Base-by-base conservation (phyloP, 2,888 invertebrate genomes). In the Zhuqinia jingwanae region DNA sequence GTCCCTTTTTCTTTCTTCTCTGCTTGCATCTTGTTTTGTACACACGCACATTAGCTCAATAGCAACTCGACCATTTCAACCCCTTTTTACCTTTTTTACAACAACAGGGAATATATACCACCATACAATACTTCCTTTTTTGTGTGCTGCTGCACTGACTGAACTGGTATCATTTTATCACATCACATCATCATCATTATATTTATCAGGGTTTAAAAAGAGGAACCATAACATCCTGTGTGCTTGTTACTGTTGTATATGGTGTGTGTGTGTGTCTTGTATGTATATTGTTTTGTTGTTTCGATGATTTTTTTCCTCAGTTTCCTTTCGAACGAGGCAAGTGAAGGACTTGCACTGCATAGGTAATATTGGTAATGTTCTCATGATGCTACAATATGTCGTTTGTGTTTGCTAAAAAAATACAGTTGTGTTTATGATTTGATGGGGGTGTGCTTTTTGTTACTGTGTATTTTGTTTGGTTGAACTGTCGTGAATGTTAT, bases 181-280 rank as follows among this genome's bases (percentile, higher is more conserved):
- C 22, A 50, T 77, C 75, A 15, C 77, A 58, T 77, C 60, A 60
- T 78, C 42, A 45, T 76, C 68, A 77, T 42, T 15, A n/a, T n/a
- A n/a, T n/a, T n/a, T n/a, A 45, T 58, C 17, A 75, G 11, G 50
- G 25, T 45, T 70, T 78, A 27, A 85, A 78, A 77, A 68, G 84
- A 85, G 84, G 84, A 85, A 85, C 84, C 60, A 78, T 77, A 85
- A 85, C 84, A 85, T 85, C 84, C 84, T 85, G 84, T 85, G 78
- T 85, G 5, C n/a, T 11, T 77, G 42, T 56, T 58, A 10, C 25
- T 73, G 73, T 10, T 77, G 76, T 17, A 6, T n/a, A 15, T 30
- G 78, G 84, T 27, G 84, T 68, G 78, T 78, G 68, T 70, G 36
- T 36, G 36, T 36, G 3, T 6, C 8, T 6, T 36, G 5, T 36